Conservation (phyloP, 2,113 vertebrate genomes). For the Alethe diademata region DNA sequence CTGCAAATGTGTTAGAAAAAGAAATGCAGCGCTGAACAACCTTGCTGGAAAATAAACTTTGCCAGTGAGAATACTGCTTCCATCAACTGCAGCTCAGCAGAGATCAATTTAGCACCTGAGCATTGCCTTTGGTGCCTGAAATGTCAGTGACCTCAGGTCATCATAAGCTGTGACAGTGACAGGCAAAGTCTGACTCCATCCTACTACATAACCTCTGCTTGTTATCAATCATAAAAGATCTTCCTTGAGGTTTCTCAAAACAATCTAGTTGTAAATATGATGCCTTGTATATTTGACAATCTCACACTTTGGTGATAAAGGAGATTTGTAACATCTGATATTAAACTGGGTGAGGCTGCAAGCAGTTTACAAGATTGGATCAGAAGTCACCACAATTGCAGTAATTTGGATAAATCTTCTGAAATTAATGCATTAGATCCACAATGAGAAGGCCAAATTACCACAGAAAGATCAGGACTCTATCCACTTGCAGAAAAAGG, state of each 20-base stretch:
- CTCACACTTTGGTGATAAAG: neutral
- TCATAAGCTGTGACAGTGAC: rapidly evolving
- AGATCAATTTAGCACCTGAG: neutral
- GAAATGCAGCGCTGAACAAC: neutral
- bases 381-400: neutral
- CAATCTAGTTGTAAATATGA: neutral
- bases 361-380: neutral
- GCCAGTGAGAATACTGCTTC: neutral
- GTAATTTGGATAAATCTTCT: neutral
- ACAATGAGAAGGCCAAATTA: neutral
- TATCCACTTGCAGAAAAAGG: neutral
- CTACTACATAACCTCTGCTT: neutral
- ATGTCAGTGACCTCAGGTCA: neutral
- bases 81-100: neutral
- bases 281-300: neutral
- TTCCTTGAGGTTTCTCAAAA: neutral
- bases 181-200: neutral
- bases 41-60: neutral
- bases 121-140: neutral
- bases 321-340: neutral
- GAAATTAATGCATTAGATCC: neutral
- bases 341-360: neutral
- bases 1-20: neutral
- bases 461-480: neutral
- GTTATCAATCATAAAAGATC: neutral